Base-by-base conservation (phyloP, 2,888 invertebrate species). In the Aleiodes alternator region DNA sequence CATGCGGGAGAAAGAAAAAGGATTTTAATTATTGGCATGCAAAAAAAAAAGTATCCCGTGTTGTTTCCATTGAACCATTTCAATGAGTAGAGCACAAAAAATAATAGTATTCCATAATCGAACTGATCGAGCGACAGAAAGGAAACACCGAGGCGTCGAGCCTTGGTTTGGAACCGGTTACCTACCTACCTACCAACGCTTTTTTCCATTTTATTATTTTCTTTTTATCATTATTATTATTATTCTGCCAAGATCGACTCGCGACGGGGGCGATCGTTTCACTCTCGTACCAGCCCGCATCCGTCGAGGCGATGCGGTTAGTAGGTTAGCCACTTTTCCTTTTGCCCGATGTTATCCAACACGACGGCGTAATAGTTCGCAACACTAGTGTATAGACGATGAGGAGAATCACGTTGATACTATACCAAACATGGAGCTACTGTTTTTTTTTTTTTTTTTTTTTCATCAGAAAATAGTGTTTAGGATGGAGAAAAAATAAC, bases 301-400 rank as follows among this genome's bases (percentile, higher is more conserved):
- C 81, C 81, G 80, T 79, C 77, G 80, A 73, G 78, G 77, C 81
- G 81, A 81, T 81, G 81, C 80, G 79, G 81, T 82, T 82, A 82
- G 83, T 82, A 83, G 84, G 83, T 83, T 82, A 84, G 82, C 83
- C 80, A 83, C 83, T 84, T 84, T 84, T 83, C 83, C 83, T 84
- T 83, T 83, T 82, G 79, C 81, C 78, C 75, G 80, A 79, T 80
- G 81, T 82, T 81, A 81, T 81, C 81, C 81, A 81, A 81, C 78
- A 77, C 57, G 43, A 53, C 78, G 73, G 78, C 80, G 78, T 80
- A 80, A 80, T 79, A 78, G 78, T 51, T 64, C 14, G 29, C 68
- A 50, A 51, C 29, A 12, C 68, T 51, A 51, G 31, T 31, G 9
- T 51, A 68, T 68, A 68, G 43, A 16, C 16, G 43, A 61, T 61